Evolutionary conservation across 1,140 invertebrate genomes (phyloP).

Genomic region (Charaxes varanes): DNA sequence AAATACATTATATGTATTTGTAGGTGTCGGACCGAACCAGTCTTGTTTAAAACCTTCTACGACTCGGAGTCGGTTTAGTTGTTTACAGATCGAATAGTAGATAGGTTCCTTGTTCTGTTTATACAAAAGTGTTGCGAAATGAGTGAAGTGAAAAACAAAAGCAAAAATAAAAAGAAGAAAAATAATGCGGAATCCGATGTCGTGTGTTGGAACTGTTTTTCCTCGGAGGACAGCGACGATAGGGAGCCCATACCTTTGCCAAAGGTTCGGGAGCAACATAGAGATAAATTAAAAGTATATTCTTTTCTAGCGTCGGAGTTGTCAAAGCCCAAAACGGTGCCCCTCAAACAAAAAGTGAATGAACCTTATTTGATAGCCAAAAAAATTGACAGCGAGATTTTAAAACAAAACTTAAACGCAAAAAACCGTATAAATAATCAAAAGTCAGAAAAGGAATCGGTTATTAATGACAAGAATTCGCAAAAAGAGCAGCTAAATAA

Average conservation of each 20-base stretch:
- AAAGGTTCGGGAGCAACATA: constrained; percentile 43
- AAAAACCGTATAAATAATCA: background rate
- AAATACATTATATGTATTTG: constrained; percentile 41
- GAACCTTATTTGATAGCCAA: constrained; percentile 45
- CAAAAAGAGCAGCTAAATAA: too few relatives aligned
- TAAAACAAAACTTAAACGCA: constrained; percentile 9
- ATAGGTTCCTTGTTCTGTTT: constrained; percentile 11
- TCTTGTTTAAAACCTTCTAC: constrained; percentile 34
- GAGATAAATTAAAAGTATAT: constrained; percentile 51
- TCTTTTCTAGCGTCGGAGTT: constrained; percentile 49
- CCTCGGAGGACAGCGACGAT: constrained; percentile 27
- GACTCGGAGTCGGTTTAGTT: constrained; percentile 19
- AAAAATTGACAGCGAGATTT: constrained; percentile 43
- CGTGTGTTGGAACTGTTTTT: constrained; percentile 60
- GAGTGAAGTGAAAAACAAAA: constrained; percentile 25
- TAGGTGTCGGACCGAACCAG: constrained; percentile 22
- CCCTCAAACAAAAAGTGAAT: constrained; percentile 56
- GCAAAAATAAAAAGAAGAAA: constrained; percentile 11
- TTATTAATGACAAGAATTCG: too few relatives aligned
- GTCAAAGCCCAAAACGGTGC: constrained; percentile 47
- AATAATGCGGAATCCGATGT: constrained; percentile 33
- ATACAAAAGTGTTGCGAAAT: too few relatives aligned
- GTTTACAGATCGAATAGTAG: constrained; percentile 8
- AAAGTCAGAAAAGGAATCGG: constrained; percentile 5
- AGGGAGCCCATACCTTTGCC: constrained; percentile 34